Base-by-base conservation (phyloP, 2,888 invertebrate genomes). In the Polietes domitor region DNA sequence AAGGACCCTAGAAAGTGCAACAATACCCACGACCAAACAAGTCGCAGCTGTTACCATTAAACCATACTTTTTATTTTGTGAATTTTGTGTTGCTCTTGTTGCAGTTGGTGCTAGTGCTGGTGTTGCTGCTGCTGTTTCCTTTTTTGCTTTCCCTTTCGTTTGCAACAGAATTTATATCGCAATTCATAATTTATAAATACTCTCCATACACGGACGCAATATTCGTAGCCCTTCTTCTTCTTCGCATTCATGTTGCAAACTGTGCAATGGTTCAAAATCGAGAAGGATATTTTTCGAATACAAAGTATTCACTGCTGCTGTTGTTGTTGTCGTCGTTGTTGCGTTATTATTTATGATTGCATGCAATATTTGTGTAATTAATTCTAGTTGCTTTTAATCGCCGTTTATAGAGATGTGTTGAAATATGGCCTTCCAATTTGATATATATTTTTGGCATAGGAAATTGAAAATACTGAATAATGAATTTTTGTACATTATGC, bases 1-100 rank as follows among this genome's bases (percentile, higher is more conserved):
- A 58, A 26, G 24, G 17, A 21, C 55, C 41, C 43, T 17, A 65
- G 19, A 43, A 21, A 43, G 37, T 43, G 24, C 43, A 63, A 26
- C 63, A 68, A 68, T 65, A 24, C 73, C 74, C 63, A 58, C 37
- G 37, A 63, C 58, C 58, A 79, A 76, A 65, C 21, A 68, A 76
- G 76, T 83, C 79, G 58, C 79, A 79, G 79, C 79, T 83, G 83
- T 53, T 79, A 43, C 73, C 73, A 65, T 73, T 55, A 47, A 77
- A 76, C 43, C 55, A 81, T 72, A 55, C 47, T 53, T 55, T 26
- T 55, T 63, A 53, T 71, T 17, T 43, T 37, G 37, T 41, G 58
- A 53, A 24, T 19, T 58, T 65, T 28, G 61, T 61, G 61, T n/a
- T 61, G 24, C 47, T 41, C 58, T 58, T 43, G 41, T 61, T 58